Percentiles rank a stretch among this genome's conserved stretches.
Evolutionary conservation across 1,140 invertebrate species (phyloP).

Genomic region (Aphidius ervi): DNA sequence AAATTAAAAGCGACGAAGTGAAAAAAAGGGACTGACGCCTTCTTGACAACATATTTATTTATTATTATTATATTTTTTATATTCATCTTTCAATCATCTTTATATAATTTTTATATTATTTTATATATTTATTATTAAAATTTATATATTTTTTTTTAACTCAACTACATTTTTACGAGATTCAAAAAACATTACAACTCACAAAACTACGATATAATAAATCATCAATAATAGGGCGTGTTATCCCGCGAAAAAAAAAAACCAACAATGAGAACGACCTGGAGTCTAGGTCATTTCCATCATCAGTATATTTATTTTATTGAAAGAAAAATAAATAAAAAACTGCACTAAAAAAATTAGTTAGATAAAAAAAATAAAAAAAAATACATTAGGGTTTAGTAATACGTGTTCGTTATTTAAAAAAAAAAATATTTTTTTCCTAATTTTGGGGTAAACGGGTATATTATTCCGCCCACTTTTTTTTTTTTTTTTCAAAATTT

Average conservation of each 20-base stretch:
- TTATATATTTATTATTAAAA: too few species aligned
- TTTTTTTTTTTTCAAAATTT: conserved; percentile 14
- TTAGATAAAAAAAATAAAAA: conserved; percentile 17
- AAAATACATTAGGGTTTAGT: conserved; percentile 16
- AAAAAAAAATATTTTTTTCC: conserved; percentile 26
- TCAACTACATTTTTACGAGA: too few species aligned
- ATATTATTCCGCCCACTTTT: conserved; percentile 48
- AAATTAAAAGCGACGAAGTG: background rate
- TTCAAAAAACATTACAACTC: too few species aligned
- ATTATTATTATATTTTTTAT: conserved; percentile 1
- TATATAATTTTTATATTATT: background rate
- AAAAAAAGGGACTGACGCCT: background rate
- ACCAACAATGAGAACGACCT: conserved; percentile 35
- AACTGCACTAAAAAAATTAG: background rate
- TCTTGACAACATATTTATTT: conserved; percentile 2
- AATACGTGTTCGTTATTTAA: too few species aligned
- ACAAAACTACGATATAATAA: background rate
- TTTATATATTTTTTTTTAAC: too few species aligned
- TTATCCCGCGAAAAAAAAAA: conserved; percentile 27
- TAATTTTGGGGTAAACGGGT: conserved; percentile 40
- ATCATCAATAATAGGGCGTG: conserved; percentile 25
- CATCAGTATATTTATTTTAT: conserved; percentile 36
- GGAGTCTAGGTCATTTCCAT: conserved; percentile 22
- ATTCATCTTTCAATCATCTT: background rate
- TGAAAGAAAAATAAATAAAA: conserved; percentile 22